phyloP scores from a whole-genome alignment of 1,140 invertebrate genomes.

The Drosophila tropicalis region DNA sequence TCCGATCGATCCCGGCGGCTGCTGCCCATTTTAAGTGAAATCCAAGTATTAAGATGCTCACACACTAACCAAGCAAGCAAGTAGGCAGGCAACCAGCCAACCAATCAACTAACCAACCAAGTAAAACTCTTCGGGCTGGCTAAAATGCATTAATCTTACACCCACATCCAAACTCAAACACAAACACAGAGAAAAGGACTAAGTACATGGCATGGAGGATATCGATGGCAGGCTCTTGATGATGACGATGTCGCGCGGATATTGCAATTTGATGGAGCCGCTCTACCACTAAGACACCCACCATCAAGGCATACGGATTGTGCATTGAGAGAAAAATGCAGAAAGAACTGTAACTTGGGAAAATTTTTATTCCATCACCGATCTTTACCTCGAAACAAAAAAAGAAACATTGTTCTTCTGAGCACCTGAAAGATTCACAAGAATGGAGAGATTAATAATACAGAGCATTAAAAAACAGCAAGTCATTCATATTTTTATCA shows the following conservation, averaged over 20 bases:
- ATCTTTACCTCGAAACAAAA: too few relatives aligned
- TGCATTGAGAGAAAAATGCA: slow-evolving; percentile 14
- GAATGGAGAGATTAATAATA: too few relatives aligned
- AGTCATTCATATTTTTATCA: too few relatives aligned
- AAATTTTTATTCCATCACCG: too few relatives aligned
- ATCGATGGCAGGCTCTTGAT: slow-evolving; percentile 65
- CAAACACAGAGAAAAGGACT: slow-evolving; percentile 15
- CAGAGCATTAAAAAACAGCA: too few relatives aligned
- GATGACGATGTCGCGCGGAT: slow-evolving; percentile 70
- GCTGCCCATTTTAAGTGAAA: slow-evolving; percentile 68
- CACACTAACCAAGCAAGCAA: slow-evolving; percentile 19
- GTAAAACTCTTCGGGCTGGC: slow-evolving; percentile 31
- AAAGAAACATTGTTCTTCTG: too few relatives aligned
- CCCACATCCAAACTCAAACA: not conserved
- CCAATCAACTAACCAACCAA: slow-evolving; percentile 13
- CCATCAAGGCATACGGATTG: not conserved
- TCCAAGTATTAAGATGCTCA: slow-evolving; percentile 73
- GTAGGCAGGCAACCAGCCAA: not conserved
- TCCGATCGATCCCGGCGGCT: not conserved
- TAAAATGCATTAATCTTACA: slow-evolving; percentile 75
- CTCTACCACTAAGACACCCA: not conserved
- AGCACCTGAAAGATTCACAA: too few relatives aligned
- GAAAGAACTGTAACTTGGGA: too few relatives aligned
- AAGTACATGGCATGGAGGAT: slow-evolving; percentile 39
- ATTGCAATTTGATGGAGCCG: slow-evolving; percentile 76